phyloP scores from a whole-genome alignment of 2,888 invertebrate genomes.

The Troides oblongomaculatus region DNA sequence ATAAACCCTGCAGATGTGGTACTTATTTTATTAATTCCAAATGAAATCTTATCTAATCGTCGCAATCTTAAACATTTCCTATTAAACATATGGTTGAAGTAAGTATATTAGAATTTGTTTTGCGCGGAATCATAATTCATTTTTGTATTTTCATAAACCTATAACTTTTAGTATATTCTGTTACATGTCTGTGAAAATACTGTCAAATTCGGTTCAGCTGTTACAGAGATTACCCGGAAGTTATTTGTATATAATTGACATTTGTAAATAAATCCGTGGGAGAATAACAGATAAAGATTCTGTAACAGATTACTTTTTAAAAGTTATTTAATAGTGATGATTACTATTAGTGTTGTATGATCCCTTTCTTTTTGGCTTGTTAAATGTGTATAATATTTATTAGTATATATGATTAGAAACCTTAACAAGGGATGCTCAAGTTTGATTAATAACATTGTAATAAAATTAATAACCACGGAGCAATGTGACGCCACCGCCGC shows the following conservation, averaged over 20 bases:
- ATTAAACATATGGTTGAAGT: no score
- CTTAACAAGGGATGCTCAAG: conserved; percentile 18
- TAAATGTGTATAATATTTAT: neutral
- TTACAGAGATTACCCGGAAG: no score
- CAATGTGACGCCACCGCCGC: conserved; percentile 56
- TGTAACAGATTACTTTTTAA: neutral
- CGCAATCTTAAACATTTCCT: no score
- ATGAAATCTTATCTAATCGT: neutral
- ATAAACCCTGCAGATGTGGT: neutral
- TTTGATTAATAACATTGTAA: conserved; percentile 73
- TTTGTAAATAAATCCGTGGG: no score
- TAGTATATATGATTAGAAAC: neutral
- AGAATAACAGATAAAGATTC: no score
- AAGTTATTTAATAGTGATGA: neutral
- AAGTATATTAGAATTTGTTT: no score
- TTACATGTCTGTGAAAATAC: no score
- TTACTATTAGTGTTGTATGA: neutral
- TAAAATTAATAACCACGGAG: conserved; percentile 73
- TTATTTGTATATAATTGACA: no score
- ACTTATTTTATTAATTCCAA: neutral
- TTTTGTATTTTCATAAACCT: no score
- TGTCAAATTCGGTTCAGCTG: no score
- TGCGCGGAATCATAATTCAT: no score
- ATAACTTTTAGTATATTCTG: no score
- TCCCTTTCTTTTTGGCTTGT: neutral